Conservation (phyloP, 92 coral and sea anemone genomes). For the Metridium senile region DNA sequence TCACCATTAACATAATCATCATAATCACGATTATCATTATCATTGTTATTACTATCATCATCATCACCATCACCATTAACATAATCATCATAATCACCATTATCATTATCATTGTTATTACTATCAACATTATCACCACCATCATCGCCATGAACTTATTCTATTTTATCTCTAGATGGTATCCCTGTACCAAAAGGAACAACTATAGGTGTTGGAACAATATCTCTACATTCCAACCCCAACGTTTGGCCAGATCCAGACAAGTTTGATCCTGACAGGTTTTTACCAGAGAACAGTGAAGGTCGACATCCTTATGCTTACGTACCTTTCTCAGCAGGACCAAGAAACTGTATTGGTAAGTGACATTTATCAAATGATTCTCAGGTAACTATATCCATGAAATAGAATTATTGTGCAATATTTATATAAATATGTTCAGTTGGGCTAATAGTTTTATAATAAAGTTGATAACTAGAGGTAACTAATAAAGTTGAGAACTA, state of each 20-base stretch:
- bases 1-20: too few species aligned
- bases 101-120: too few species aligned
- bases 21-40: too few species aligned
- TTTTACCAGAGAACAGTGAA: conserved; percentile 71
- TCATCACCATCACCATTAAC: too few species aligned
- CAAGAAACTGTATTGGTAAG: conserved; percentile 89
- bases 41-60: too few species aligned
- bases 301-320: conserved; percentile 86
- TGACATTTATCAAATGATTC: neutral
- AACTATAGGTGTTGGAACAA: conserved; percentile 45
- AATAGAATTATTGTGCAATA: neutral
- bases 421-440: too few species aligned
- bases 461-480: too few species aligned
- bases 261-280: conserved; percentile 85
- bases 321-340: conserved; percentile 93
- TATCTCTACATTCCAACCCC: conserved; percentile 71
- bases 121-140: too few species aligned
- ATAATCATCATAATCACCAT: too few species aligned
- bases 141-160: neutral
- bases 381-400: neutral
- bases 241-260: conserved; percentile 82
- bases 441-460: too few species aligned
- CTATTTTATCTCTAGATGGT: conserved; percentile 42
- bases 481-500: too few species aligned
- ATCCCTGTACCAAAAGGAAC: conserved; percentile 64